Conservation (phyloP, 2,797 vertebrate species). For the Squalus acanthias region DNA sequence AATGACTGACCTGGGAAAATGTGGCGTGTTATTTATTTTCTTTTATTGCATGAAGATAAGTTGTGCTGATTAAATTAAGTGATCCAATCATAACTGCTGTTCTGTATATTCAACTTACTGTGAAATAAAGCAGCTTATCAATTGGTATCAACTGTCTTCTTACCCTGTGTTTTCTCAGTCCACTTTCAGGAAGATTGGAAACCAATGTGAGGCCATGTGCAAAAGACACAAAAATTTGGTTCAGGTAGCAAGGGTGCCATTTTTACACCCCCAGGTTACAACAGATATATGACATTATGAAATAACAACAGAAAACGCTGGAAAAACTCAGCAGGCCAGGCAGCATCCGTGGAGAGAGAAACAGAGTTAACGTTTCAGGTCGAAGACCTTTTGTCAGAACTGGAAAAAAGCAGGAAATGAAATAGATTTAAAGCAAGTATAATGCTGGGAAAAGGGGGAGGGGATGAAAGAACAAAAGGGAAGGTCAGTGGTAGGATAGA, state of each 20-base stretch:
- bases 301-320: too few species aligned
- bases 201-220: neutral
- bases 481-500: too few species aligned
- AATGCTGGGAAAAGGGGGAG: too few species aligned
- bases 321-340: too few species aligned
- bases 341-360: too few species aligned
- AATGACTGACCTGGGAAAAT: neutral
- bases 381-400: too few species aligned
- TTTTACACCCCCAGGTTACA: neutral
- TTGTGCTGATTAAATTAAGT: neutral
- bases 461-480: too few species aligned
- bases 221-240: neutral
- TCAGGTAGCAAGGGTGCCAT: neutral
- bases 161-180: too few species aligned
- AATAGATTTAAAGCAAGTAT: too few species aligned
- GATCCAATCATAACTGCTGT: neutral
- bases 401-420: too few species aligned
- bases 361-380: too few species aligned
- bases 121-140: neutral
- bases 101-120: neutral
- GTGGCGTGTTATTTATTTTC: neutral
- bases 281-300: neutral
- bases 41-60: neutral
- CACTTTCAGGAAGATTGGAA: neutral
- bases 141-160: too few species aligned